phyloP scores from a whole-genome alignment of 2,888 invertebrate species.

The Melieria crassipennis region DNA sequence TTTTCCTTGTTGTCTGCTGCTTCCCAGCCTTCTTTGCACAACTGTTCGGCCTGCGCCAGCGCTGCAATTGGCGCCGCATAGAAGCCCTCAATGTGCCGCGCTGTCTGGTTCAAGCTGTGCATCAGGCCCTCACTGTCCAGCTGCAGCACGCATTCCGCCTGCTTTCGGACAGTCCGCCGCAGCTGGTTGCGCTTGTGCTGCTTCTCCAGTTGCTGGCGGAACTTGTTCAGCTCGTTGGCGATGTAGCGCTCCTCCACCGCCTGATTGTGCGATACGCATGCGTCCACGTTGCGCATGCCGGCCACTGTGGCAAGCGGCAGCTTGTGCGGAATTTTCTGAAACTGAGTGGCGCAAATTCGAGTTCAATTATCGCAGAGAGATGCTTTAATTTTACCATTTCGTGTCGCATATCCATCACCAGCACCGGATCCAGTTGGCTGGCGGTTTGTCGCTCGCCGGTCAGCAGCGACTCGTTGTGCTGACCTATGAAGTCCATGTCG shows the following conservation, averaged over 20 bases:
- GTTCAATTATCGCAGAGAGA: background rate
- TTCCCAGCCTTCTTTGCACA: conserved; percentile 30
- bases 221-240: conserved; percentile 60
- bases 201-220: conserved; percentile 58
- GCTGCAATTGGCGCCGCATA: conserved; percentile 59
- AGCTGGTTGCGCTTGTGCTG: conserved; percentile 46
- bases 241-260: conserved; percentile 62
- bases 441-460: conserved; percentile 50
- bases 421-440: conserved; percentile 54
- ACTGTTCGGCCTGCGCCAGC: conserved; percentile 45
- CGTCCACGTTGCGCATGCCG: conserved; percentile 50
- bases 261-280: conserved; percentile 59
- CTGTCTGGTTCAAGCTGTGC: conserved; percentile 54
- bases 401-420: conserved; percentile 65
- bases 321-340: conserved; percentile 52
- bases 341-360: conserved; percentile 44
- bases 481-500: conserved; percentile 60
- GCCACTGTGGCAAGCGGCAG: conserved; percentile 56
- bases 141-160: conserved; percentile 44
- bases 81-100: conserved; percentile 58
- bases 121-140: conserved; percentile 54
- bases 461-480: conserved; percentile 53
- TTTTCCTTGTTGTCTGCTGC: background rate
- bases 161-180: conserved; percentile 25
- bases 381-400: conserved; percentile 59